These are phyloP conservation scores for Notarius lentiginosus DNA, from an alignment of 2,113 vertebrate genomes.

Conservation along the genomic window DNA sequence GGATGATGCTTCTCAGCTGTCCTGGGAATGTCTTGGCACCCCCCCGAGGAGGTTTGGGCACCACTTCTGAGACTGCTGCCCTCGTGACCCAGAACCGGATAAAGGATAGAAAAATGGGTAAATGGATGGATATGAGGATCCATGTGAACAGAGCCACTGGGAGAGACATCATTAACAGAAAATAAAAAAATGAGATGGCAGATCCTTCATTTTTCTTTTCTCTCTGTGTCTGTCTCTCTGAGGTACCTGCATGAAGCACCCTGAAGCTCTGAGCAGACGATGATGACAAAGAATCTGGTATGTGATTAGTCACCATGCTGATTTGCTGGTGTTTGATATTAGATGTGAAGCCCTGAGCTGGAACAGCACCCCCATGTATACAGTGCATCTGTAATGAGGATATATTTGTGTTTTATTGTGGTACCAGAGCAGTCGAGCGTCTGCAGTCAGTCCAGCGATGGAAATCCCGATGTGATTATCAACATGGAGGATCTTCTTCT, in stretches of 20 bases:
- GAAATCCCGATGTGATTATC: constrained; percentile 98
- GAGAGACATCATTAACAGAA: too few species aligned
- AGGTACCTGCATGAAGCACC: neutral
- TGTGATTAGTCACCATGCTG: neutral
- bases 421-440: constrained; percentile 93
- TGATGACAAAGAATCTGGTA: neutral
- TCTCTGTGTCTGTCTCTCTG: too few species aligned
- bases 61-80: too few species aligned
- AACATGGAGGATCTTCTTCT: constrained; percentile 99
- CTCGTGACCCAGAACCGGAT: too few species aligned
- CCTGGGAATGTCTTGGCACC: too few species aligned
- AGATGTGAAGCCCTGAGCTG: neutral
- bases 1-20: too few species aligned
- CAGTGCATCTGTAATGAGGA: neutral
- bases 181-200: too few species aligned
- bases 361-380: neutral
- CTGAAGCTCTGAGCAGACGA: neutral
- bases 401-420: constrained; percentile 43
- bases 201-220: too few species aligned
- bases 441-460: constrained; percentile 95
- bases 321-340: neutral
- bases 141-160: too few species aligned
- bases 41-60: too few species aligned
- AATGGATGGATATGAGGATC: too few species aligned
- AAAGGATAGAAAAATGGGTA: too few species aligned